Evolutionary conservation across 2,888 invertebrate genomes (phyloP).

Genomic region (Coleophora deauratella): DNA sequence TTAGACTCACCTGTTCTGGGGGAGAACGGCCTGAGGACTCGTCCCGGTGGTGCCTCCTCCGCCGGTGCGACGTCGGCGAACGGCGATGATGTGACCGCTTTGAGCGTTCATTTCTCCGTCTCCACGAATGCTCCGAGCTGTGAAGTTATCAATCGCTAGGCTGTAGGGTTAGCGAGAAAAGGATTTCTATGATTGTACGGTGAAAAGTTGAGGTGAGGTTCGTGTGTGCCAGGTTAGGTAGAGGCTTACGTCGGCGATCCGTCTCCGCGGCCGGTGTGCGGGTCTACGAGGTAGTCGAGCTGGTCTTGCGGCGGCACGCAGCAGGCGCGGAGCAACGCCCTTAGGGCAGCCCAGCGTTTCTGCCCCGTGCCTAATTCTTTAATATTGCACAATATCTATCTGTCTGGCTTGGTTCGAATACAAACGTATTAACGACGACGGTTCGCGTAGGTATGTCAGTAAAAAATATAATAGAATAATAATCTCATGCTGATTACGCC

Average conservation of each 20-base stretch:
- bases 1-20: conserved; percentile 65
- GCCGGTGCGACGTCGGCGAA: conserved; percentile 84
- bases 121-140: conserved; percentile 85
- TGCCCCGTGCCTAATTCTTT: conserved; percentile 41
- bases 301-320: conserved; percentile 55
- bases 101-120: conserved; percentile 87
- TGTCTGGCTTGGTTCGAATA: background rate
- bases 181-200: conserved; percentile 28
- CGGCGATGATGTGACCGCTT: conserved; percentile 90
- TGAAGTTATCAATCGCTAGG: conserved; percentile 75
- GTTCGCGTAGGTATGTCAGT: no score
- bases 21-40: conserved; percentile 64
- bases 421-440: no score
- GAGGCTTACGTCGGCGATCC: conserved; percentile 58
- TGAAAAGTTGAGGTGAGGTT: conserved; percentile 48
- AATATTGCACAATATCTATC: conserved; percentile 20
- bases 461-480: no score
- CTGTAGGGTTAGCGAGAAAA: conserved; percentile 64
- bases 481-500: no score
- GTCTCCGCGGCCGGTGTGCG: conserved; percentile 41
- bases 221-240: conserved; percentile 31
- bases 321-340: conserved; percentile 53
- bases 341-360: conserved; percentile 44
- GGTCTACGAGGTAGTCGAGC: conserved; percentile 48
- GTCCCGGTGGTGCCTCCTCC: conserved; percentile 77